These are phyloP conservation scores for Hemicrepidius hirtus DNA, from an alignment of 2,888 invertebrate genomes.

Conservation along the genomic window DNA sequence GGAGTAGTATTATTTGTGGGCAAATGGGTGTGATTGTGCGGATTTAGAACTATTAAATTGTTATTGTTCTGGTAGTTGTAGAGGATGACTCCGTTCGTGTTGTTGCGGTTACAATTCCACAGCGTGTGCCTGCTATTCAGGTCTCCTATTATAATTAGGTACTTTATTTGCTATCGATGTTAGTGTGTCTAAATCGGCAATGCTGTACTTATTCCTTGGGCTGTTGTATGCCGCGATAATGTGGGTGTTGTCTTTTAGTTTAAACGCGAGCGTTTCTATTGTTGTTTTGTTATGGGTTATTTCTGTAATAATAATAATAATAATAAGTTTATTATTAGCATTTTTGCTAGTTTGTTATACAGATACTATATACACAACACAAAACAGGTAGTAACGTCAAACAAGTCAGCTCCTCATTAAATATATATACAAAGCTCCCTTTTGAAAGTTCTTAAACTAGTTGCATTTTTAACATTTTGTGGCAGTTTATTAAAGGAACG, in stretches of 20 bases:
- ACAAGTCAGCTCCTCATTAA: too few relatives aligned
- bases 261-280: background rate
- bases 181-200: background rate
- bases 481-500: too few relatives aligned
- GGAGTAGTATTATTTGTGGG: conserved; percentile 36
- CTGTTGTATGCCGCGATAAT: background rate
- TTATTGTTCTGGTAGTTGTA: conserved; percentile 36
- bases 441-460: too few relatives aligned
- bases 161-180: background rate
- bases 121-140: conserved; percentile 7
- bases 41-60: conserved; percentile 9
- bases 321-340: too few relatives aligned
- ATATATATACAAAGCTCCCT: too few relatives aligned
- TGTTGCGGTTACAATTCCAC: conserved; percentile 22
- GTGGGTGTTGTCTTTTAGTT: background rate
- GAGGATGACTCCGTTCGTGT: conserved; percentile 43
- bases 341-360: too few relatives aligned
- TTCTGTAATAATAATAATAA: too few relatives aligned
- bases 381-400: too few relatives aligned
- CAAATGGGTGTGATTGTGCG: conserved; percentile 33
- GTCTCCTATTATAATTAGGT: conserved; percentile 23
- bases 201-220: background rate
- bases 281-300: too few relatives aligned
- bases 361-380: too few relatives aligned
- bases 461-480: too few relatives aligned